A percentile compares a stretch with the other conserved stretches of the same genome.
Conservation (phyloP, 2,797 vertebrate genomes). For the Urosaurus nigricauda region DNA sequence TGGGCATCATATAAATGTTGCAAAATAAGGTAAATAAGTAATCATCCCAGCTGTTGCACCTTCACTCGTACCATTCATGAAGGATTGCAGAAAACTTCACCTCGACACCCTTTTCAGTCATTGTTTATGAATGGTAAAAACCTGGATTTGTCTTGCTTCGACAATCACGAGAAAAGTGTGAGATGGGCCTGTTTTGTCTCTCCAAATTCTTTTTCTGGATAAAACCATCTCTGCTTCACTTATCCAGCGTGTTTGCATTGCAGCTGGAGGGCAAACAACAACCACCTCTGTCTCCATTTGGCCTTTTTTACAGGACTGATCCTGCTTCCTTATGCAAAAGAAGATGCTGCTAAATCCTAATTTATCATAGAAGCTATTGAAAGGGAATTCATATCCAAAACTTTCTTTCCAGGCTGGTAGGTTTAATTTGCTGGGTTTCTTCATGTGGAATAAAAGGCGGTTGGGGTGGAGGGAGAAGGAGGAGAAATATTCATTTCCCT, state of each 20-base stretch:
- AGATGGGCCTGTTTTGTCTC: neutral
- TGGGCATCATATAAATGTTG: neutral
- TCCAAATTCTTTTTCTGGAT: neutral
- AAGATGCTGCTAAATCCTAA: conserved; percentile 33
- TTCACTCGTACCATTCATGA: neutral
- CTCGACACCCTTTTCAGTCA: neutral
- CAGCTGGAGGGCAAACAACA: neutral
- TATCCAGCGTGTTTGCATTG: neutral
- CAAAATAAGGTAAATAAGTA: neutral
- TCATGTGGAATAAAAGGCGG: neutral
- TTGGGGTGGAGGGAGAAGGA: too few relatives aligned
- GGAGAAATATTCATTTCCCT: neutral
- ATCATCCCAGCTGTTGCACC: neutral
- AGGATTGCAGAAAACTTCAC: too few relatives aligned
- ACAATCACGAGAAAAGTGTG: neutral
- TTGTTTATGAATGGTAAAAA: neutral
- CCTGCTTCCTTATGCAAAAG: conserved; percentile 20
- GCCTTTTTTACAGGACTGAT: conserved; percentile 37
- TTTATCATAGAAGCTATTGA: conserved; percentile 1
- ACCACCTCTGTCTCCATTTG: neutral
- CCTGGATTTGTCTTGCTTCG: conserved; percentile 22
- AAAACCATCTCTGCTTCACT: neutral
- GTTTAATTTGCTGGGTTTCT: conserved; percentile 33
- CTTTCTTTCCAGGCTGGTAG: conserved; percentile 30
- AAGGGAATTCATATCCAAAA: conserved; percentile 24